Conservation (phyloP, 2,113 vertebrate species). For the Colinus virginianus region DNA sequence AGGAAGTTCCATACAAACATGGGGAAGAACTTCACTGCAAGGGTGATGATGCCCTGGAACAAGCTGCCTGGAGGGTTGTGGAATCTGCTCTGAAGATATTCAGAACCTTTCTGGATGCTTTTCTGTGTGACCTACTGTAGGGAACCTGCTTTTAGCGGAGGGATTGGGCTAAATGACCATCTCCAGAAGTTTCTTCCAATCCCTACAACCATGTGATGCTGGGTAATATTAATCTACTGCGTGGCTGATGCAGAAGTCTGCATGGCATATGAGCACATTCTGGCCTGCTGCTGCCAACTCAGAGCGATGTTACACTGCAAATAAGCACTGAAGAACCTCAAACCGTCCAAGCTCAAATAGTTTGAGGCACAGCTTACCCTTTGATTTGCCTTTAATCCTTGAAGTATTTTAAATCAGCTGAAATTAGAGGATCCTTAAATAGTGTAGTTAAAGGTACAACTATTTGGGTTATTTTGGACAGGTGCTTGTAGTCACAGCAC, state of each 20-base stretch:
- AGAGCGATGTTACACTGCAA: not conserved
- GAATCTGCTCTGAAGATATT: too few species aligned
- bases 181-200: too few species aligned
- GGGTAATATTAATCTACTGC: fast-evolving
- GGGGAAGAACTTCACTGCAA: too few species aligned
- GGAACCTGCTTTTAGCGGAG: too few species aligned
- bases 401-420: not conserved
- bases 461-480: not conserved
- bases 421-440: not conserved
- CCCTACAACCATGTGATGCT: too few species aligned
- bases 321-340: not conserved
- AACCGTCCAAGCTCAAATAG: not conserved
- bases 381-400: not conserved
- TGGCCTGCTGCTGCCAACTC: not conserved
- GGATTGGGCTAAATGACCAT: too few species aligned
- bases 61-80: too few species aligned
- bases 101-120: too few species aligned
- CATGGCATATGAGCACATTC: not conserved
- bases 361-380: not conserved
- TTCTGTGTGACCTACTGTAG: too few species aligned
- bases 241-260: not conserved
- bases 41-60: too few species aligned
- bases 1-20: too few species aligned
- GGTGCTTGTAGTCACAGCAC: not conserved
- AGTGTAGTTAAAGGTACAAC: not conserved